phyloP scores from a whole-genome alignment of 1,140 invertebrate genomes.

The Euura saliciscinereae region DNA sequence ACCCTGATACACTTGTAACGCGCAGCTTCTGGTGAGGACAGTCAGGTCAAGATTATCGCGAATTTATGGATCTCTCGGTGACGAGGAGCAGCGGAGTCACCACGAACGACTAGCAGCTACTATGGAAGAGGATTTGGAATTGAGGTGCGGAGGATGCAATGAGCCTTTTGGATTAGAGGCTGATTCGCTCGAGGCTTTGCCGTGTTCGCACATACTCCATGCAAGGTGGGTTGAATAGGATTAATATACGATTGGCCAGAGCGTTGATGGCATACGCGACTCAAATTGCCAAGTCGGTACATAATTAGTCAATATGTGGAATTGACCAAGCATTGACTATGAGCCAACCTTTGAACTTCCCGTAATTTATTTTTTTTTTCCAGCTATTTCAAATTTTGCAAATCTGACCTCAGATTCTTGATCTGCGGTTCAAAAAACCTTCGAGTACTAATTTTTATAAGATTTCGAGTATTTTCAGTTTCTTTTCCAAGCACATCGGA shows the following conservation, averaged over 20 bases:
- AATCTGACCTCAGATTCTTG: too few species aligned
- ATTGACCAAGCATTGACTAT: too few species aligned
- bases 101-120: conserved; percentile 74
- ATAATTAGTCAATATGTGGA: too few species aligned
- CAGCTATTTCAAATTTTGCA: too few species aligned
- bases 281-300: neutral
- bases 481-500: too few species aligned
- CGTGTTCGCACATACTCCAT: conserved; percentile 84
- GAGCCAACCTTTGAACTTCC: too few species aligned
- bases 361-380: too few species aligned
- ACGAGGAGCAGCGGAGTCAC: conserved; percentile 76
- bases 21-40: conserved; percentile 75
- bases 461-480: too few species aligned
- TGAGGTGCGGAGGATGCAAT: conserved; percentile 78
- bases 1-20: neutral
- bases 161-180: conserved; percentile 76
- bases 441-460: too few species aligned
- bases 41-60: conserved; percentile 75
- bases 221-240: conserved; percentile 67
- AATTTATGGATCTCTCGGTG: conserved; percentile 80
- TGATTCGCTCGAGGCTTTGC: conserved; percentile 77
- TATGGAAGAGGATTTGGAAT: conserved; percentile 74
- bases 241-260: neutral
- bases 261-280: neutral
- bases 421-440: too few species aligned